A percentile compares a stretch with the other conserved stretches of the same genome.
Conservation (phyloP, 1,140 invertebrate species). For the Helicorthomorpha holstii region DNA sequence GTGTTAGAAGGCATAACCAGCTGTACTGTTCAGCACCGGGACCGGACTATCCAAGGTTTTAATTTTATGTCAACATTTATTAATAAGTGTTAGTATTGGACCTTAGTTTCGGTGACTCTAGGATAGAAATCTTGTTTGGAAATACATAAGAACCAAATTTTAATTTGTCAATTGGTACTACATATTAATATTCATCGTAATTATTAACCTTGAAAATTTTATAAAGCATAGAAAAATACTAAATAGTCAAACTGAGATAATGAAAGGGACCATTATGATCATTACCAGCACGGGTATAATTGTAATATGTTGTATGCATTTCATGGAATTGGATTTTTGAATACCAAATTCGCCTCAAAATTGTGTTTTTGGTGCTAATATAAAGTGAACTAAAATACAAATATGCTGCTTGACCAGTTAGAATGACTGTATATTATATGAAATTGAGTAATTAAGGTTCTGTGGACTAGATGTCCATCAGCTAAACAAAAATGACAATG, state of each 20-base stretch:
- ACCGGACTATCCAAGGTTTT: conserved; percentile 71
- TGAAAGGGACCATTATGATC: too few species aligned
- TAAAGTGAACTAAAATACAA: too few species aligned
- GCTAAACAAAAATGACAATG: not conserved
- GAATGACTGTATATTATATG: not conserved
- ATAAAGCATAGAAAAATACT: too few species aligned
- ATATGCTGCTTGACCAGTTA: not conserved
- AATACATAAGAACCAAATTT: not conserved
- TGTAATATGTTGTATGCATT: too few species aligned
- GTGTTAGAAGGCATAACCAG: conserved; percentile 71
- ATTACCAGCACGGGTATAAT: too few species aligned
- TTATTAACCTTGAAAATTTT: not conserved
- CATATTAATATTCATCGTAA: not conserved
- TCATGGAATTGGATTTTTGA: too few species aligned
- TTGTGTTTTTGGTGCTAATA: too few species aligned
- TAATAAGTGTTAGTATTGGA: not conserved
- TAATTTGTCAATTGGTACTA: not conserved
- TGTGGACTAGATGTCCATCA: not conserved
- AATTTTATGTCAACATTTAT: not conserved
- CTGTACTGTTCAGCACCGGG: conserved; percentile 78
- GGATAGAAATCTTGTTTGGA: not conserved
- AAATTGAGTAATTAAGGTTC: not conserved
- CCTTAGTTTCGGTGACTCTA: not conserved
- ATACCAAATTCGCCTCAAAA: too few species aligned
- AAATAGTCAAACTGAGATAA: too few species aligned